These are phyloP conservation scores for Napeogenes sylphis DNA, from an alignment of 2,888 invertebrate genomes.

Conservation along the genomic window DNA sequence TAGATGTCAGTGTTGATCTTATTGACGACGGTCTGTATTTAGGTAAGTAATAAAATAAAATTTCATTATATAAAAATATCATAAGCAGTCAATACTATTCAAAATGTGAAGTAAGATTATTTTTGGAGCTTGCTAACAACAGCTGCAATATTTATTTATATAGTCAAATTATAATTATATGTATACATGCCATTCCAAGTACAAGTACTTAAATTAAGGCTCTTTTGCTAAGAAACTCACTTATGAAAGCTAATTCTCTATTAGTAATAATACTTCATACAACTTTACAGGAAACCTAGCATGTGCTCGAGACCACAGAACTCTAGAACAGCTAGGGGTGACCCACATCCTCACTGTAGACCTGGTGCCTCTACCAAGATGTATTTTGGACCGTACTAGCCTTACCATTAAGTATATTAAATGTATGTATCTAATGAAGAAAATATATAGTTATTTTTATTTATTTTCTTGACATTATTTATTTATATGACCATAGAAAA, in stretches of 20 bases:
- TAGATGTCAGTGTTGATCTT: constrained; percentile 63
- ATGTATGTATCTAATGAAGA: constrained; percentile 61
- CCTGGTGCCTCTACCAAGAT: constrained; percentile 88
- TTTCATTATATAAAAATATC: not conserved
- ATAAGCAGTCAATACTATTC: too few species aligned
- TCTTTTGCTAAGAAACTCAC: too few species aligned
- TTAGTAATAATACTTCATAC: not conserved
- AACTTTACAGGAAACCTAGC: constrained; percentile 83
- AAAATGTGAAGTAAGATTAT: too few species aligned
- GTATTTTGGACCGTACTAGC: constrained; percentile 81
- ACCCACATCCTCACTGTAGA: constrained; percentile 90
- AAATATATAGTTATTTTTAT: too few species aligned
- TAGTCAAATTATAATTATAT: too few species aligned
- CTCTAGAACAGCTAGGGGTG: constrained; percentile 81
- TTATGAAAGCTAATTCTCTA: too few species aligned
- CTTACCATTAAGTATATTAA: constrained; percentile 86
- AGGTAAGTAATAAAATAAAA: constrained; percentile 41
- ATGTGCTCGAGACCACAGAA: constrained; percentile 85
- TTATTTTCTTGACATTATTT: too few species aligned
- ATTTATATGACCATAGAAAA: too few species aligned
- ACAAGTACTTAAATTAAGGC: too few species aligned
- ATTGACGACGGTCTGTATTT: constrained; percentile 65
- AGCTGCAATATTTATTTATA: too few species aligned
- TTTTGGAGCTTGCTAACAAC: too few species aligned
- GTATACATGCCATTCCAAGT: too few species aligned